Conservation (phyloP, 2,888 invertebrate species). For the Alcis repandata region DNA sequence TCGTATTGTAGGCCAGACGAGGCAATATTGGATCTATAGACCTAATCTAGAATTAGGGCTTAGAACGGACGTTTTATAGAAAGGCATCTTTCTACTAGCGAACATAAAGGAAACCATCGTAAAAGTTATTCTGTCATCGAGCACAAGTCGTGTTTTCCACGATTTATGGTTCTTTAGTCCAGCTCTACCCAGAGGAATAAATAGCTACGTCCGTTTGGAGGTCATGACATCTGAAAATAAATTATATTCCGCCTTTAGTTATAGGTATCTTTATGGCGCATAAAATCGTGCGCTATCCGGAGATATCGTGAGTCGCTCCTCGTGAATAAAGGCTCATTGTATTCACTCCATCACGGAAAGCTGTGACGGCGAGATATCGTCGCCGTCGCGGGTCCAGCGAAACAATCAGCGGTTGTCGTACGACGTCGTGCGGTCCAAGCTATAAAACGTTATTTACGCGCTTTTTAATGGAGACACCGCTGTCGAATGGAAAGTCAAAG, state of each 20-base stretch:
- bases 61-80: not conserved
- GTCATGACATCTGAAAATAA: constrained; percentile 31
- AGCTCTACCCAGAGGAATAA: constrained; percentile 7
- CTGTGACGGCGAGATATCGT: constrained; percentile 29
- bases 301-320: constrained; percentile 39
- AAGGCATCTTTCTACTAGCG: not conserved
- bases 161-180: constrained; percentile 18
- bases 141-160: constrained; percentile 15
- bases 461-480: constrained; percentile 50
- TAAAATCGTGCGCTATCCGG: constrained; percentile 41
- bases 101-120: not conserved
- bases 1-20: not conserved
- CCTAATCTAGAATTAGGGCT: not conserved
- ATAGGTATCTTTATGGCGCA: constrained; percentile 31
- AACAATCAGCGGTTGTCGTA: constrained; percentile 24
- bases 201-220: constrained; percentile 16
- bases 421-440: constrained; percentile 15
- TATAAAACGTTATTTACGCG: constrained; percentile 38
- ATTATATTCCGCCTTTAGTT: constrained; percentile 31
- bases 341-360: constrained; percentile 35
- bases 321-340: constrained; percentile 37
- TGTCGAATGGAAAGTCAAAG: constrained; percentile 77
- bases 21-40: not conserved
- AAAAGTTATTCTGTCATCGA: not conserved
- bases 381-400: constrained; percentile 18